Evolutionary conservation across 2,113 vertebrate species (phyloP).

Genomic region (Cacatua alba): DNA sequence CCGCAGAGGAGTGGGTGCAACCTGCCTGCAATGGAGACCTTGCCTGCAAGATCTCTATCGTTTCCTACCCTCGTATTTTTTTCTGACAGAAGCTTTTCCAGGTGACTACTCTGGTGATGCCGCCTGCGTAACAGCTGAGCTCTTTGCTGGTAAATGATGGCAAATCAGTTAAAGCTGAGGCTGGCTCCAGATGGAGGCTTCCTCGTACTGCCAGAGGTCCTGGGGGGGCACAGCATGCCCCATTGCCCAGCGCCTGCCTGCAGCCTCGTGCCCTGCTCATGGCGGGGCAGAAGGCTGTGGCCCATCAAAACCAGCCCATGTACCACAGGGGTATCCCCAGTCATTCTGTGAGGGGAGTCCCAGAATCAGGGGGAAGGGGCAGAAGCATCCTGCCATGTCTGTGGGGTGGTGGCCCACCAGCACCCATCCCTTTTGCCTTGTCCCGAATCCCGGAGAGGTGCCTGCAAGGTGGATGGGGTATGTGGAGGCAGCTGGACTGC

Average conservation of each 20-base stretch:
- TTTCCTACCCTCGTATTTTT: constrained; percentile 8
- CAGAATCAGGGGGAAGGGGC: not conserved
- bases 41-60: constrained; percentile 32
- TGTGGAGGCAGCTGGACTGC: not conserved
- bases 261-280: not conserved
- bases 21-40: constrained; percentile 25
- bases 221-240: rapidly evolving
- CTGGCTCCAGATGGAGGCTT: not conserved
- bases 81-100: constrained; percentile 55
- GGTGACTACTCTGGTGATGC: constrained; percentile 68
- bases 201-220: rapidly evolving
- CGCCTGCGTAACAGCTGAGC: constrained; percentile 60
- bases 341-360: not conserved
- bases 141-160: constrained; percentile 59
- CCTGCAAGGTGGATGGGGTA: not conserved
- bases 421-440: not conserved
- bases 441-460: rapidly evolving
- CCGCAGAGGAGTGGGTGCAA: rapidly evolving
- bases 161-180: constrained; percentile 26
- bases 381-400: rapidly evolving
- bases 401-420: not conserved
- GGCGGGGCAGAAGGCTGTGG: not conserved
- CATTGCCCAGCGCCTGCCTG: too few relatives aligned
- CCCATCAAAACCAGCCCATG: not conserved
- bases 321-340: not conserved